Percentiles rank a stretch among this genome's conserved stretches.
These are phyloP conservation scores for Athalia circularis DNA, from an alignment of 2,888 invertebrate species.

Conservation along the genomic window DNA sequence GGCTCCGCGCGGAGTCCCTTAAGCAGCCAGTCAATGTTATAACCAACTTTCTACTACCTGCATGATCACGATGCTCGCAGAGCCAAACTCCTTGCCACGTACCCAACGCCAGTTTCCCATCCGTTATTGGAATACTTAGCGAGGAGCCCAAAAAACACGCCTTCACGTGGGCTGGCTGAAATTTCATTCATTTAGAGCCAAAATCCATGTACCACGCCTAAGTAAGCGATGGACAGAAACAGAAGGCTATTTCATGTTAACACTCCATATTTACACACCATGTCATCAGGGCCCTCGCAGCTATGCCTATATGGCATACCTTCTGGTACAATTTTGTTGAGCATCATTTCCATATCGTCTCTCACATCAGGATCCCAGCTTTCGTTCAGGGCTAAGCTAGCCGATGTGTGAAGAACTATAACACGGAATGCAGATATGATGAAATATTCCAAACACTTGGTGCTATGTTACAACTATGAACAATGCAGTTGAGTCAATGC, in stretches of 20 bases:
- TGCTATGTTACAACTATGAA: not conserved
- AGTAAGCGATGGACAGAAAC: too few species aligned
- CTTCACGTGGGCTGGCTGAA: conserved; percentile 97
- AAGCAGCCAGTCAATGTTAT: conserved; percentile 94
- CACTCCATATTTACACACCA: conserved; percentile 80
- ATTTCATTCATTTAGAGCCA: conserved; percentile 53
- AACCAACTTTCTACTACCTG: conserved; percentile 92
- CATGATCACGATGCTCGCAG: conserved; percentile 97
- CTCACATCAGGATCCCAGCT: conserved; percentile 98
- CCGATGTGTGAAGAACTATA: conserved; percentile 98
- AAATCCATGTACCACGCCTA: not conserved
- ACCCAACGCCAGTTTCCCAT: conserved; percentile 95
- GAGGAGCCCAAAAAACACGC: conserved; percentile 97
- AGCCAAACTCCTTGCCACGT: conserved; percentile 99
- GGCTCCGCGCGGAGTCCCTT: conserved; percentile 90
- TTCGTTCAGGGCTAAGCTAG: conserved; percentile 97
- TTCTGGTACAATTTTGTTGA: conserved; percentile 99
- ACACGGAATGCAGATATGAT: conserved; percentile 65
- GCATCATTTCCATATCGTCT: conserved; percentile 99
- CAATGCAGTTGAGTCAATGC: not conserved
- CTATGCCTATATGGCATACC: conserved; percentile 96
- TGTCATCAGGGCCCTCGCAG: conserved; percentile 98
- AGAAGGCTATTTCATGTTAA: too few species aligned
- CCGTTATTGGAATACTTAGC: conserved; percentile 95
- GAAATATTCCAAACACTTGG: conserved; percentile 3